These are phyloP conservation scores for Cryptus armator DNA, from an alignment of 2,888 invertebrate genomes.

Conservation along the genomic window DNA sequence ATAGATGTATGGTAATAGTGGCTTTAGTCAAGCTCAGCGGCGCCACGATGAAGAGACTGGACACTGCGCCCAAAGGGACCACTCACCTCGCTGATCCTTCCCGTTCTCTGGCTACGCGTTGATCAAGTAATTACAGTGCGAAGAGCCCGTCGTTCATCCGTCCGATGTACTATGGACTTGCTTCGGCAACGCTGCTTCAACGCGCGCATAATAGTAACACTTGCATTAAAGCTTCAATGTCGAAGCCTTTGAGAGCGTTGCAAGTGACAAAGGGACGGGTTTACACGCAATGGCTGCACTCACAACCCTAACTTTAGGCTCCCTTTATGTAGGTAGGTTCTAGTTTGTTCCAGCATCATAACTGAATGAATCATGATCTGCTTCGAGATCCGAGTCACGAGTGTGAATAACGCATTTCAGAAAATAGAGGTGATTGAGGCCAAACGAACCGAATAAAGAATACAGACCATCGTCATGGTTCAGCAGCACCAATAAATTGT, in stretches of 20 bases:
- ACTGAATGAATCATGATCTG: too few relatives aligned
- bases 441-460: too few relatives aligned
- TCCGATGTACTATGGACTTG: not conserved
- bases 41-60: constrained; percentile 52
- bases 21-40: constrained; percentile 25
- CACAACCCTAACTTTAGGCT: too few relatives aligned
- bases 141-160: constrained; percentile 6
- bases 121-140: constrained; percentile 43
- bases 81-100: constrained; percentile 31
- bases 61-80: constrained; percentile 36
- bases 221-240: not conserved
- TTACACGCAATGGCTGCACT: not conserved
- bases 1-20: constrained; percentile 33
- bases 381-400: not conserved
- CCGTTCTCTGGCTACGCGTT: constrained; percentile 33
- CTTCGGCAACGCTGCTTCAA: not conserved
- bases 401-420: constrained; percentile 9
- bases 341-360: too few relatives aligned
- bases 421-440: not conserved
- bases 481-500: too few relatives aligned
- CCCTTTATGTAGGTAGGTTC: too few relatives aligned
- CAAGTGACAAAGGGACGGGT: not conserved
- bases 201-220: not conserved
- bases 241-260: not conserved
- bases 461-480: too few relatives aligned